These are phyloP conservation scores for Coracopsis vasa DNA, from an alignment of 2,113 vertebrate genomes.

Conservation along the genomic window DNA sequence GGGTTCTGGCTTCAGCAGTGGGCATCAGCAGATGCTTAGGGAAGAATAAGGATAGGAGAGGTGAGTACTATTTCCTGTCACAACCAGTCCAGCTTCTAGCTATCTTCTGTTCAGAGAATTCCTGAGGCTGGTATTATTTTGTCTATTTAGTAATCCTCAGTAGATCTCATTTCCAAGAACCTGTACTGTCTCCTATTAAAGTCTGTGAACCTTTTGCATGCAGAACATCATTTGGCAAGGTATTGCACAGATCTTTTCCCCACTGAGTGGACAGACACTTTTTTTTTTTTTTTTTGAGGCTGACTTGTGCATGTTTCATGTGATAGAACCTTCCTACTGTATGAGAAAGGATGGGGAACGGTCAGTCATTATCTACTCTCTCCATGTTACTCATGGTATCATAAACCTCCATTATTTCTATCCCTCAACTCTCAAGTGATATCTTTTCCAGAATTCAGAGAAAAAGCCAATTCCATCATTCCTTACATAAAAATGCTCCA, in stretches of 20 bases:
- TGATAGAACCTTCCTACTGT: neutral
- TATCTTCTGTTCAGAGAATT: neutral
- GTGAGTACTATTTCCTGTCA: neutral
- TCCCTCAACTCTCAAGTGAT: neutral
- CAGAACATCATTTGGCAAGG: neutral
- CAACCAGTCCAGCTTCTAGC: neutral
- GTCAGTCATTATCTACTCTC: neutral
- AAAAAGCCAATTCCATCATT: neutral
- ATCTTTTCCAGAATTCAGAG: neutral
- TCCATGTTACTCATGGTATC: neutral
- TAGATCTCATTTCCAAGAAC: neutral
- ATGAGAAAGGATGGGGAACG: neutral
- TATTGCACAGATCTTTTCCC: neutral
- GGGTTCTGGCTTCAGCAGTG: neutral
- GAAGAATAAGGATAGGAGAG: neutral
- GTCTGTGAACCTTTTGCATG: neutral
- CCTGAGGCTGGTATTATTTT: neutral
- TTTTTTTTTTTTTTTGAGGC: neutral
- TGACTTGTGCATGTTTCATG: neutral
- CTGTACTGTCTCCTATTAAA: neutral
- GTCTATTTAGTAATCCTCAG: neutral
- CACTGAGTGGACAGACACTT: neutral
- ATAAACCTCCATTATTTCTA: neutral
- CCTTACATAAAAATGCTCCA: neutral
- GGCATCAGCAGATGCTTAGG: neutral